Evolutionary conservation across 2,888 invertebrate species (phyloP), one percentile per base, ranked within the genome.

Genomic region (Trilocha varians): DNA sequence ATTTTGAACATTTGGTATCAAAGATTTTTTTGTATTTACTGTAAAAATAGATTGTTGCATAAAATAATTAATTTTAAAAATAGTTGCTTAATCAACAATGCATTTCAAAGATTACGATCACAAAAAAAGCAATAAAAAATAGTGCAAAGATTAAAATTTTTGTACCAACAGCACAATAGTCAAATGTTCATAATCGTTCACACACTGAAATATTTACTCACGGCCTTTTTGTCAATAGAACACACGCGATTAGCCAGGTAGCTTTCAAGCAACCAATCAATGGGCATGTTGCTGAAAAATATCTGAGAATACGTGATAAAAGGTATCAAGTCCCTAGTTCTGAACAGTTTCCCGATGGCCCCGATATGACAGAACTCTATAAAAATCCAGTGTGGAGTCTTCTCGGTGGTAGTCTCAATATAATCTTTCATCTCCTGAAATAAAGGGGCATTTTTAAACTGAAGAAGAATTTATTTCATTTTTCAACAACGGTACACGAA

Each of bases 261-360:
- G 68, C 96, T 93, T 59, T 97, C 96, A 9, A 98, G 79, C 5
- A 99, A 87, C 98, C 98, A 99, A 69, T 99, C 98, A 1, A 98
- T 97, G 0, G 99, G 98, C 80, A 98, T 97, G 64, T 98, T 96
- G 64, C 91, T 92, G 78, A 96, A 95, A 71, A 99, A 98, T 90
- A 98, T 93, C 68, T 98, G 91, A 59, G 98, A 93, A 75, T 97
- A 98, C 52, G 96, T 94, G 33, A 96, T 91, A 47, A 98, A 87
- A 86, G 93, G 91, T 0, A 94, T 92, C 15, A 98, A 79, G 64
- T 97, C 95, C 0, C 92, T 90, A 13, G 95, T 93, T 63, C 94
- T 93, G 76, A 99, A 97, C 87, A 99, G 89, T 87, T 95, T 95
- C 88, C 96, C 97, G 54, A 98, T 98, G 63, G 98, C 98, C 32